These are phyloP conservation scores for Euleptes europaea DNA, from an alignment of 2,113 vertebrate species.

Conservation along the genomic window DNA sequence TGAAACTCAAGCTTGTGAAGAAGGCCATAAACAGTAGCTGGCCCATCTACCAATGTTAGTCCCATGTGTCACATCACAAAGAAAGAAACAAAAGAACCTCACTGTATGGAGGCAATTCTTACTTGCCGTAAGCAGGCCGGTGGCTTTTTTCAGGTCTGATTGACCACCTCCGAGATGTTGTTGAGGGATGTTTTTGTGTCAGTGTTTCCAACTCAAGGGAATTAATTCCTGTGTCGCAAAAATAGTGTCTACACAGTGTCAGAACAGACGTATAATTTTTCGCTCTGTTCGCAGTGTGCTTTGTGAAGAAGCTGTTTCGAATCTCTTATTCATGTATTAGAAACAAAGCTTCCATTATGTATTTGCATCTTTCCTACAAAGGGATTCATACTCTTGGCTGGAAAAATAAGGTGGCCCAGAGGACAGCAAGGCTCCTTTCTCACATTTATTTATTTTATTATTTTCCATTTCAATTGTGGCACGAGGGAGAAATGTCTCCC, in stretches of 20 bases:
- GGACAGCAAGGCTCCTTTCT: not conserved
- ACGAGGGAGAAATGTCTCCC: not conserved
- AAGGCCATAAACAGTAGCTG: not conserved
- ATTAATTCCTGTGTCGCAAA: not conserved
- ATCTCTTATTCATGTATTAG: not conserved
- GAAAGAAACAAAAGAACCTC: not conserved
- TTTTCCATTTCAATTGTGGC: not conserved
- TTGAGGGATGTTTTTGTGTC: not conserved
- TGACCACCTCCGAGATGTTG: not conserved
- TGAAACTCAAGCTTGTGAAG: not conserved
- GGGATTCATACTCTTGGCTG: not conserved
- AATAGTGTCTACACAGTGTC: not conserved
- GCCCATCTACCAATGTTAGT: not conserved
- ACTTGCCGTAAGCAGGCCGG: not conserved
- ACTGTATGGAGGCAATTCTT: not conserved
- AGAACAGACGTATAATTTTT: not conserved
- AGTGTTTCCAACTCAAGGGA: not conserved
- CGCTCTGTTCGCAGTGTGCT: not conserved
- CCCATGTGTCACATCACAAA: no score
- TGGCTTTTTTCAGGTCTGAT: not conserved
- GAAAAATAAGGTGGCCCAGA: not conserved
- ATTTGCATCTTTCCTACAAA: not conserved
- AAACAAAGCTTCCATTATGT: not conserved
- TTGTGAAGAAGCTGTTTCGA: not conserved
- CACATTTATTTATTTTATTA: no score